Evolutionary conservation across 1,140 invertebrate species (phyloP).

Genomic region (Macrostomum lignano): DNA sequence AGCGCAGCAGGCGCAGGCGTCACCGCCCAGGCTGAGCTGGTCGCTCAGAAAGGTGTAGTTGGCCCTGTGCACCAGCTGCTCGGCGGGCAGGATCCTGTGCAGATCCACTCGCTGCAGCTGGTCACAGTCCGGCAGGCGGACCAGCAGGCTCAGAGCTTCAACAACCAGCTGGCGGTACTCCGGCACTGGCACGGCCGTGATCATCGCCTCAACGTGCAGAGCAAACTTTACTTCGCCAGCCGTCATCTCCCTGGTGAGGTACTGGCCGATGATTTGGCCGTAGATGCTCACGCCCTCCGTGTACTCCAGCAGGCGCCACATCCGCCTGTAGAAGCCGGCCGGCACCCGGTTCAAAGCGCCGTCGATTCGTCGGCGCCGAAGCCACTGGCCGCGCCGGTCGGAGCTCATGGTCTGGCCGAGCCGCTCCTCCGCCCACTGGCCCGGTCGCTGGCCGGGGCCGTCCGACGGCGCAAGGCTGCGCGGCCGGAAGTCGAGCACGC

Average conservation of each 20-base stretch:
- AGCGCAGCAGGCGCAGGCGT: too few relatives aligned
- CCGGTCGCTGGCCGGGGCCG: too few relatives aligned
- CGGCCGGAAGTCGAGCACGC: too few relatives aligned
- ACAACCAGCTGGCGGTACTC: constrained; percentile 91
- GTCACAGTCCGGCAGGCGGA: constrained; percentile 37
- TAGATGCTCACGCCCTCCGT: constrained; percentile 12
- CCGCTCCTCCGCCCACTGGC: neutral
- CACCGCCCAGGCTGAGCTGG: too few relatives aligned
- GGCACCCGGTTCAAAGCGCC: constrained; percentile 88
- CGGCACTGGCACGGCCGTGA: constrained; percentile 83
- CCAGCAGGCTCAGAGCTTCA: constrained; percentile 80
- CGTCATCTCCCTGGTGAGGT: constrained; percentile 42
- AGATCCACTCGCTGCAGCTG: constrained; percentile 45
- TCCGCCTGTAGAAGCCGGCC: constrained; percentile 66
- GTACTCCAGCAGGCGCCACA: constrained; percentile 63
- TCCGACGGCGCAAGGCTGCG: constrained; percentile 5
- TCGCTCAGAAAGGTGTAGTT: constrained; percentile 79
- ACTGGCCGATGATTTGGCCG: neutral
- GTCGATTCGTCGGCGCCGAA: constrained; percentile 61
- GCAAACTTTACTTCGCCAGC: constrained; percentile 92
- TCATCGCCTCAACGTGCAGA: constrained; percentile 72
- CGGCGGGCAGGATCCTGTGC: constrained; percentile 44
- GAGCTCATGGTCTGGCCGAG: constrained; percentile 24
- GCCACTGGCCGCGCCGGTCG: constrained; percentile 79
- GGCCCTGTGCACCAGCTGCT: constrained; percentile 66